Percentiles rank a stretch among this genome's conserved stretches.
Evolutionary conservation across 64 coral and sea anemone species (phyloP).

Genomic region (Pachyseris speciosa): DNA sequence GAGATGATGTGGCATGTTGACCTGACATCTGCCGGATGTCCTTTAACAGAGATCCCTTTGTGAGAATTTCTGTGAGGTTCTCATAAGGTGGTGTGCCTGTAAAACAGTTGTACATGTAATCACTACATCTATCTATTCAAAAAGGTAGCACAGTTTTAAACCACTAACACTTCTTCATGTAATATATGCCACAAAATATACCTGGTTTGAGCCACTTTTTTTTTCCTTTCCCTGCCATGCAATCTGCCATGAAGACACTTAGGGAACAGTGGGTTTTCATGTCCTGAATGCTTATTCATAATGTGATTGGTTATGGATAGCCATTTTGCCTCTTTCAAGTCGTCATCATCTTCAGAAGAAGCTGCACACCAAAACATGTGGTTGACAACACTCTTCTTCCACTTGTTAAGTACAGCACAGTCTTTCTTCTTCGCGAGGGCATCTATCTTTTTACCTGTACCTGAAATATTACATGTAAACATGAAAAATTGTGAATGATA

Average conservation of each 20-base stretch:
- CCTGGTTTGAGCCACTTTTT: constrained; percentile 75
- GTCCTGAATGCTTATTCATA: constrained; percentile 55
- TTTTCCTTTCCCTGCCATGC: constrained; percentile 60
- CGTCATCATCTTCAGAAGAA: constrained; percentile 41
- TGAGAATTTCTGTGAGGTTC: constrained; percentile 48
- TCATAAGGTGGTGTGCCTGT: background rate
- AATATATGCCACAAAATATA: background rate
- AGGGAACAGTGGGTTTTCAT: constrained; percentile 31
- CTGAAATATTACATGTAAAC: background rate
- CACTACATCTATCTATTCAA: too few relatives aligned
- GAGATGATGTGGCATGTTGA: constrained; percentile 48
- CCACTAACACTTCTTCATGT: too few relatives aligned
- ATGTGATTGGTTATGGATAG: constrained; percentile 50
- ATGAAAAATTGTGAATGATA: background rate
- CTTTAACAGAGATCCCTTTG: constrained; percentile 13
- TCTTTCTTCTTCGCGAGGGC: constrained; percentile 56
- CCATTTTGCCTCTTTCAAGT: constrained; percentile 55
- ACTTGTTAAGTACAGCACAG: constrained; percentile 30
- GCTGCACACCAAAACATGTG: constrained; percentile 66
- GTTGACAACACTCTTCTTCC: constrained; percentile 68
- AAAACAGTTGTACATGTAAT: constrained; percentile 1
- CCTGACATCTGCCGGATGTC: constrained; percentile 61
- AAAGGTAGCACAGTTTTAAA: background rate
- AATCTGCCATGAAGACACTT: constrained; percentile 37
- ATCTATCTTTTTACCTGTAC: constrained; percentile 61